phyloP scores from a whole-genome alignment of 2,888 invertebrate species.

The Eudemis profundana region DNA sequence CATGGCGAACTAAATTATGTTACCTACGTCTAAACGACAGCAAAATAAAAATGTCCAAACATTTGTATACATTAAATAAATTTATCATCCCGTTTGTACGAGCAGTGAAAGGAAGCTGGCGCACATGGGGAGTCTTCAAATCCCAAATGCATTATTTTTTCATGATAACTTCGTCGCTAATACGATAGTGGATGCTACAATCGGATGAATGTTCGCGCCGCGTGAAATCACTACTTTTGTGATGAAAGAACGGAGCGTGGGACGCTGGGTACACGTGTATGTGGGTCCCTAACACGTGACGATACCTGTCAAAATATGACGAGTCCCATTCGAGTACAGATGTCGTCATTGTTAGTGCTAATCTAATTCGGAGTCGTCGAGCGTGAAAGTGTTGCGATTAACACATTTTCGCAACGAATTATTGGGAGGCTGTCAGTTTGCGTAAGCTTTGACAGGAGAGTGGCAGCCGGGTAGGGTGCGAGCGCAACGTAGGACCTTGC shows the following conservation, averaged over 20 bases:
- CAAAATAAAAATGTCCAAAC: constrained; percentile 85
- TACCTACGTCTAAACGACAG: constrained; percentile 83
- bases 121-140: constrained; percentile 82
- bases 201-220: constrained; percentile 83
- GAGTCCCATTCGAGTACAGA: constrained; percentile 79
- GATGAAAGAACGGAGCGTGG: constrained; percentile 70
- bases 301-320: constrained; percentile 85
- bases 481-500: constrained; percentile 57
- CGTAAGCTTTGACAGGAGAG: constrained; percentile 84
- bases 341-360: constrained; percentile 80
- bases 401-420: constrained; percentile 84
- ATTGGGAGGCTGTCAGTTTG: constrained; percentile 83
- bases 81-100: constrained; percentile 82
- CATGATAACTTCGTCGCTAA: constrained; percentile 79
- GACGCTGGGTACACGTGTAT: constrained; percentile 78
- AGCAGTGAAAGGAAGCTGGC: constrained; percentile 81
- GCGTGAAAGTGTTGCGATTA: constrained; percentile 84
- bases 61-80: constrained; percentile 85
- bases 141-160: constrained; percentile 85
- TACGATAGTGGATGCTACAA: constrained; percentile 82
- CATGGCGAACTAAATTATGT: constrained; percentile 84
- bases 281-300: constrained; percentile 75
- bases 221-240: constrained; percentile 84
- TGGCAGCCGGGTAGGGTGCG: constrained; percentile 77
- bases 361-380: constrained; percentile 80